Conservation (phyloP, 2,797 vertebrate species). For the Oreonectes daqikongensis region DNA sequence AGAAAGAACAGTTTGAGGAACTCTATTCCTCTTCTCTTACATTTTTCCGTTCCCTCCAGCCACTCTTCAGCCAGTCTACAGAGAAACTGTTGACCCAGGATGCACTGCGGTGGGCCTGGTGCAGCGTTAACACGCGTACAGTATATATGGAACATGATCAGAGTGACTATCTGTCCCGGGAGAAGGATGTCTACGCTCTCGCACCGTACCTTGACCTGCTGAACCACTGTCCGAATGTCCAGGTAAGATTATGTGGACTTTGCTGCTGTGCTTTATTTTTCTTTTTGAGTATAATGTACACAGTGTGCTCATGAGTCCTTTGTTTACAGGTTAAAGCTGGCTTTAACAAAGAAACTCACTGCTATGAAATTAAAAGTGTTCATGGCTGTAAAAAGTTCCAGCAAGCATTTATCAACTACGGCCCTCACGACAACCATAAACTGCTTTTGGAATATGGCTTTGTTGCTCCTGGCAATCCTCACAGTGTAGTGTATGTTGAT, state of each 20-base stretch:
- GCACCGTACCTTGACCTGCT: slow-evolving; percentile 93
- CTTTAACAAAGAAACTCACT: slow-evolving; percentile 78
- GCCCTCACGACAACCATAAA: slow-evolving; percentile 88
- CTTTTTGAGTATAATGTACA: background rate
- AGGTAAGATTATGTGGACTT: slow-evolving; percentile 73
- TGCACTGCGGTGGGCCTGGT: slow-evolving; percentile 93
- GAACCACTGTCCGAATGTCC: slow-evolving; percentile 86
- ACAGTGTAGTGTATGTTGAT: slow-evolving; percentile 85
- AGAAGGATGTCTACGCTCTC: slow-evolving; percentile 83
- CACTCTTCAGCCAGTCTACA: slow-evolving; percentile 76
- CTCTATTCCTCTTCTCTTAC: slow-evolving; percentile 72
- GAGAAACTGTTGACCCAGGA: slow-evolving; percentile 78
- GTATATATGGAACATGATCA: slow-evolving; percentile 82
- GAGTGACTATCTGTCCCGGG: slow-evolving; percentile 75
- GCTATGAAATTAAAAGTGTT: slow-evolving; percentile 84
- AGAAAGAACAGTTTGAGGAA: slow-evolving; percentile 73
- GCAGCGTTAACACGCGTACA: slow-evolving; percentile 90
- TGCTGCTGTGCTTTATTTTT: background rate
- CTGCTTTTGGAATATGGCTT: slow-evolving; percentile 95
- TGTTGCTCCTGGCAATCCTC: slow-evolving; percentile 79
- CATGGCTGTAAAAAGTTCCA: slow-evolving; percentile 68
- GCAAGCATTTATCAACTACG: slow-evolving; percentile 92
- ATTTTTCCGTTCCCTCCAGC: slow-evolving; percentile 86
- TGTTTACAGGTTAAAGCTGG: slow-evolving; percentile 83
- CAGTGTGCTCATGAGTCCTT: background rate